Evolutionary conservation across 1,140 invertebrate genomes (phyloP).

Genomic region (Paracyclopina nana): DNA sequence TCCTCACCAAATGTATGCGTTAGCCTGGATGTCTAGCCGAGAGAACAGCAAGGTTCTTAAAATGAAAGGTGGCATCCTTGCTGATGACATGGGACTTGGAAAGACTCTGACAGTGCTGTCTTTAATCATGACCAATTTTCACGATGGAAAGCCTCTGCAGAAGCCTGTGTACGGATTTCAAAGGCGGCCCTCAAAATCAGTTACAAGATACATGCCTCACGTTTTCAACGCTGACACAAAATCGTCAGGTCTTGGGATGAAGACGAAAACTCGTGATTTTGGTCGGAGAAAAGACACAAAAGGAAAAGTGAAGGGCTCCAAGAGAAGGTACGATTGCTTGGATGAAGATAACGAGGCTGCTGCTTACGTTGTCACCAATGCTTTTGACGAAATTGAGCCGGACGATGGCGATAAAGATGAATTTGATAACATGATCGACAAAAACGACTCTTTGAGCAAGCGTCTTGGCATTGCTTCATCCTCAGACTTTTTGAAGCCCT

Average conservation of each 20-base stretch:
- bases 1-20: slow-evolving; percentile 15
- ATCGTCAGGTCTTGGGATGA: too few species aligned
- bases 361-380: too few species aligned
- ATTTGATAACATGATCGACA: neutral
- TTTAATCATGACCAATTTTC: slow-evolving; percentile 12
- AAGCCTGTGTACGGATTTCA: neutral
- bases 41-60: neutral
- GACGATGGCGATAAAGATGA: neutral
- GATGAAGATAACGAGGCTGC: too few species aligned
- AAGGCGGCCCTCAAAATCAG: neutral
- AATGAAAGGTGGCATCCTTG: slow-evolving; percentile 13
- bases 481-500: too few species aligned
- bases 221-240: neutral
- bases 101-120: slow-evolving; percentile 12
- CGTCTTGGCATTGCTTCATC: too few species aligned
- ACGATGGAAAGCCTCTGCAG: slow-evolving; percentile 8
- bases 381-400: too few species aligned
- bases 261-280: too few species aligned
- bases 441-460: too few species aligned
- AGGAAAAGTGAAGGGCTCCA: too few species aligned
- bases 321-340: too few species aligned
- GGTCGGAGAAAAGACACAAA: too few species aligned
- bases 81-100: slow-evolving; percentile 16
- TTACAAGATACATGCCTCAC: neutral
- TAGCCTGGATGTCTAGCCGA: slow-evolving; percentile 12